phyloP scores from a whole-genome alignment of 1,140 invertebrate genomes.

The Diuraphis noxia region DNA sequence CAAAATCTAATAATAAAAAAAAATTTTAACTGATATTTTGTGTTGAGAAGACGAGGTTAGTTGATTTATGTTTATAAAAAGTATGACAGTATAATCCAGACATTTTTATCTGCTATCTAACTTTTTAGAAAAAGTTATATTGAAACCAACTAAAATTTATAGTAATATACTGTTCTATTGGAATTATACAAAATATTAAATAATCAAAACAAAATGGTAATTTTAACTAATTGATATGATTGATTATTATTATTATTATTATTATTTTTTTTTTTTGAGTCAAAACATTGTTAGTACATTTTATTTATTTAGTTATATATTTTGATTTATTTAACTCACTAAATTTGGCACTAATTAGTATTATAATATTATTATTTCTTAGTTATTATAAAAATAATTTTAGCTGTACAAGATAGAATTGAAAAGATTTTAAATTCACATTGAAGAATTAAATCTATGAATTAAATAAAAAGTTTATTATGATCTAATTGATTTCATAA shows the following conservation, averaged over 20 bases:
- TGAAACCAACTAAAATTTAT: no score
- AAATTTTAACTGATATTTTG: neutral
- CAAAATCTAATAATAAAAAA: no score
- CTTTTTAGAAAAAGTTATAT: no score
- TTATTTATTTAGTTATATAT: neutral
- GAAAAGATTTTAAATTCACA: neutral
- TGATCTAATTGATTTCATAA: neutral
- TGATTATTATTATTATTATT: neutral
- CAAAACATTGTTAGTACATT: neutral
- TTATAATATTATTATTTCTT: neutral
- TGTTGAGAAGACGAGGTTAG: neutral
- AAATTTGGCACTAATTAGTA: slow-evolving; percentile 30
- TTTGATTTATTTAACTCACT: neutral
- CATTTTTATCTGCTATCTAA: no score
- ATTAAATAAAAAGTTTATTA: neutral
- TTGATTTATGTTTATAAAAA: no score
- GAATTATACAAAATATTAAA: no score
- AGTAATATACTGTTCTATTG: neutral
- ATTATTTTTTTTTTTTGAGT: slow-evolving; percentile 8
- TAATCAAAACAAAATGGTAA: neutral
- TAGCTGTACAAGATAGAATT: neutral
- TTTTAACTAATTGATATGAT: neutral
- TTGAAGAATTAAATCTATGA: neutral
- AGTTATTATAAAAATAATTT: neutral
- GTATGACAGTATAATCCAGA: no score